These are phyloP conservation scores for Ischnura elegans DNA, from an alignment of 2,888 invertebrate genomes.

Conservation along the genomic window DNA sequence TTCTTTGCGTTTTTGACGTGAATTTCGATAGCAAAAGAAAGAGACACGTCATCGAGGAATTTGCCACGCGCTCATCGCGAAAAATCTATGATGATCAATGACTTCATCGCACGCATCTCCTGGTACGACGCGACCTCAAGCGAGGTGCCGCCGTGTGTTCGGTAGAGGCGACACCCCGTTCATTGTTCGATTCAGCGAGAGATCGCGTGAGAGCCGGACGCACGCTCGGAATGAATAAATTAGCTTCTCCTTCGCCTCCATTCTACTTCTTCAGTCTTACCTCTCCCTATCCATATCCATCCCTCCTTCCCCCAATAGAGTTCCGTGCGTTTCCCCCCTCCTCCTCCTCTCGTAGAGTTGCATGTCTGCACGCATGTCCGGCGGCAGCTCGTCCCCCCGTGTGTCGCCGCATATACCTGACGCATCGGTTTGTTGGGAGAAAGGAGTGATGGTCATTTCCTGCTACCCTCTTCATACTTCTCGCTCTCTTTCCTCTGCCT, in stretches of 20 bases:
- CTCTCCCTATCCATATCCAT: too few relatives aligned
- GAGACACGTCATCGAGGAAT: neutral
- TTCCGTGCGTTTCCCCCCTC: neutral
- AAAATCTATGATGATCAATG: neutral
- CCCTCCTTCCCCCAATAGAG: neutral
- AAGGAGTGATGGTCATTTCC: constrained; percentile 29
- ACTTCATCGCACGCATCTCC: neutral
- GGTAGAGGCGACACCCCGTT: neutral
- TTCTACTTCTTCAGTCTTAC: neutral
- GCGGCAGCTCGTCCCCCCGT: neutral
- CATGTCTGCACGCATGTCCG: constrained; percentile 27
- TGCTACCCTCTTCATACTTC: neutral
- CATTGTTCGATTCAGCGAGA: constrained; percentile 1
- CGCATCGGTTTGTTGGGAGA: neutral
- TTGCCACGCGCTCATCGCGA: neutral
- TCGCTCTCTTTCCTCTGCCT: neutral
- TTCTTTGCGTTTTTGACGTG: too few relatives aligned
- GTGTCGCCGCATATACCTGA: neutral
- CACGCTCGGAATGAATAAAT: constrained; percentile 35
- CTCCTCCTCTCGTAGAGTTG: neutral
- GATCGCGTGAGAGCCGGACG: neutral
- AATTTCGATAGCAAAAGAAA: too few relatives aligned
- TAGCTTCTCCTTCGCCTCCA: neutral
- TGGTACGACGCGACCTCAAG: neutral
- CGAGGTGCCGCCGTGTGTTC: neutral